These are phyloP conservation scores for Chelmon rostratus DNA, from an alignment of 2,797 vertebrate genomes.

Conservation along the genomic window DNA sequence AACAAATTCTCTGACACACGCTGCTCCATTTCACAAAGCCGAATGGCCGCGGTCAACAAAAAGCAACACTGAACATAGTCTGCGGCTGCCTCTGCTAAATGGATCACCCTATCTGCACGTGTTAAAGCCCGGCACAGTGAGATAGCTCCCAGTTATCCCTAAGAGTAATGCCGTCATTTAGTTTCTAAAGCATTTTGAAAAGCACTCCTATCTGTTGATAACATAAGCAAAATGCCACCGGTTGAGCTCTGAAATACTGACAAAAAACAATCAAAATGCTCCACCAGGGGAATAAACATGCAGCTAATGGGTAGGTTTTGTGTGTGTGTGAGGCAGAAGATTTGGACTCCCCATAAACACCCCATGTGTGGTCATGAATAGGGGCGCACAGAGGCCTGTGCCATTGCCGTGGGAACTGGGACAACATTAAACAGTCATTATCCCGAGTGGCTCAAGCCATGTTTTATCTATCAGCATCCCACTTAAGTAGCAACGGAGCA, in stretches of 20 bases:
- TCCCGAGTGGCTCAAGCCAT: constrained; percentile 64
- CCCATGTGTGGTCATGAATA: constrained; percentile 74
- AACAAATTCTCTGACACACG: constrained; percentile 57
- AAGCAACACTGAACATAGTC: constrained; percentile 27
- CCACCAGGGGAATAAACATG: constrained; percentile 52
- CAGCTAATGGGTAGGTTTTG: constrained; percentile 57
- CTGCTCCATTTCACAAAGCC: constrained; percentile 30
- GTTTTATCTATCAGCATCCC: constrained; percentile 74
- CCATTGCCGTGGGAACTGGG: constrained; percentile 78
- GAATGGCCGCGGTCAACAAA: constrained; percentile 39
- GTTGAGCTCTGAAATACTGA: constrained; percentile 58
- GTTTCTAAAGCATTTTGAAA: constrained; percentile 54
- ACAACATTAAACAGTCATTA: constrained; percentile 81
- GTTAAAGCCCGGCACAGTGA: constrained; percentile 28
- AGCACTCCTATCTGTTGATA: constrained; percentile 54
- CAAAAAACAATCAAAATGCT: constrained; percentile 41
- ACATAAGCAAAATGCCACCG: constrained; percentile 55
- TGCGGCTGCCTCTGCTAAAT: constrained; percentile 24
- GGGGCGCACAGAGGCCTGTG: constrained; percentile 58
- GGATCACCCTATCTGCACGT: constrained; percentile 28
- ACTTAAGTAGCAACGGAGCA: constrained; percentile 65
- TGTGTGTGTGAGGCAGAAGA: constrained; percentile 45
- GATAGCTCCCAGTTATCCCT: constrained; percentile 31
- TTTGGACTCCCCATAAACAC: constrained; percentile 62
- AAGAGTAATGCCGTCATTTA: constrained; percentile 32